Evolutionary conservation across 2,888 invertebrate genomes (phyloP), one percentile per base, ranked within the genome.

Genomic region (Limnephilus lunatus): DNA sequence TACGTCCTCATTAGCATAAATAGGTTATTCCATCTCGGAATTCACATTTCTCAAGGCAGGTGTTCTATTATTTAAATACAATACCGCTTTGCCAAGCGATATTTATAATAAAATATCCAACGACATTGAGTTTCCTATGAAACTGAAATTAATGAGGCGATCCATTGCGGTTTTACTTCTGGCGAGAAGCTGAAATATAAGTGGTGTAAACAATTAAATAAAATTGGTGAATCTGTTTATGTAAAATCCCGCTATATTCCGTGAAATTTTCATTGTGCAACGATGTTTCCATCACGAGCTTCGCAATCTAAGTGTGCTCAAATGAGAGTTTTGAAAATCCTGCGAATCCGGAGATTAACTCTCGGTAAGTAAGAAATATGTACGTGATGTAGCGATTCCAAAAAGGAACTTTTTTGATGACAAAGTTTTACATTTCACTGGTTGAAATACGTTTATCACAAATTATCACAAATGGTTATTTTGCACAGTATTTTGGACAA

Each of bases 61-160:
- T 89, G 88, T 89, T 87, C 31, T 87, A 87, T 87, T 89, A 89
- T 89, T 89, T 35, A 80, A 89, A 89, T 89, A 35, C 80, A 80
- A 80, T 86, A 86, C 14, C 9, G 44, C 44, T 86, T 86, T 86
- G 35, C 39, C 25, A 15, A 35, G 19, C 25, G 35, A 35, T 83
- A 35, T 83, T 83, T 35, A 19, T 32, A 68, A 19, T 25, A 68
- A 87, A 48, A 53, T 53, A 31, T 48, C 48, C 39, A 32, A 83
- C 68, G 87, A 53, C 53, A 87, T 87, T 87, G 53, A 48, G 19
- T 86, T 39, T 48, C 87, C 48, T 31, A 15, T 31, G 87, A 87
- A 87, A 87, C 53, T 15, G 53, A 53, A 44, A 48, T 87, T 53
- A 53, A 48, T 68, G 3, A 83, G 32, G 32, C 83, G 32, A 35